Base-by-base conservation (phyloP, 1,140 invertebrate genomes). In the Diorhabda sublineata region DNA sequence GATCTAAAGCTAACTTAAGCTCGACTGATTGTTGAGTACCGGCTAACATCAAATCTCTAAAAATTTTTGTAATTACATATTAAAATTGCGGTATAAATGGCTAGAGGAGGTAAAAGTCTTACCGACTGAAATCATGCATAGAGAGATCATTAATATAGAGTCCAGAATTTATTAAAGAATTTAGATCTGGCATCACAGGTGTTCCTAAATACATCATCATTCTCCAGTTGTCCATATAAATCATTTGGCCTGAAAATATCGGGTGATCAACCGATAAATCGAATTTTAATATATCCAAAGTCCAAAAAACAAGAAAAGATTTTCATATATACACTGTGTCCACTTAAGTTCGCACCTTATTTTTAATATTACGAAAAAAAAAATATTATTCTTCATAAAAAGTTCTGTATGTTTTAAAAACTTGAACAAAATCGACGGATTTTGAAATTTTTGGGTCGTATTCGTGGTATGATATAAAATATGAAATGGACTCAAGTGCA, bases 1-100 rank as follows among this genome's bases (percentile, higher is more conserved):
- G 96, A 81, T 98, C 96, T 11, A 98, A 82, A 0, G 96, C 95
- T 61, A 98, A 81, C 82, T 97, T 98, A 8, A 98, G 83, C 82
- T 99, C 97, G 2, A 98, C 96, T 0, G 96, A 96, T 81, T 98
- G 96, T 78, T 98, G 97, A 0, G 96, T 98, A 44, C 96, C 96
- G 9, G 96, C 96, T 68, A 98, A 83, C 87, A 99, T 96, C 11
- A 98, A 84, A 79, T 99, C 97, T 81, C 96, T 92, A 73, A 71
- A 76, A 26, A 26, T 26, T 0, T 26, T 26, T 26, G 26, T 1
- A 1, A 26, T 26, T 26, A n/a, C n/a, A n/a, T n/a, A 26, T 26
- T 26, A 26, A 1, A 26, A 26, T 26, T 26, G 26, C 1, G 26
- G 26, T 26, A 26, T 26, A 26, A 26, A 26, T 26, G 26, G 26